Evolutionary conservation across 2,797 vertebrate species (phyloP).

Genomic region (Hydrolagus colliei): DNA sequence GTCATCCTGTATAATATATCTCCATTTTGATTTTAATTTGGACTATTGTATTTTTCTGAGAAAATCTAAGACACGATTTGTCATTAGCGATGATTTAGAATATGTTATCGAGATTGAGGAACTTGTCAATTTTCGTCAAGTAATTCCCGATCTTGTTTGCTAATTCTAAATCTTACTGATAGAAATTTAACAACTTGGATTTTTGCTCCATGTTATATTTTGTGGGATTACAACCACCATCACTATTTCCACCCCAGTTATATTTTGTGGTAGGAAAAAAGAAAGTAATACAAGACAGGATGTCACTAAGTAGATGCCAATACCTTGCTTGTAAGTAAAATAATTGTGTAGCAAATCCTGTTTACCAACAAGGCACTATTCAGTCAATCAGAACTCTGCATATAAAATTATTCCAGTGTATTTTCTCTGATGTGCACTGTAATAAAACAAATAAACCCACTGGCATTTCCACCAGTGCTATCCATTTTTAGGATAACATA

Average conservation of each 20-base stretch:
- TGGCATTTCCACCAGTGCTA: not conserved
- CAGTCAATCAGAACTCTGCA: not conserved
- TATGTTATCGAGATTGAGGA: no score
- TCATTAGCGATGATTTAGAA: no score
- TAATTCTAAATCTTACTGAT: conserved; percentile 24
- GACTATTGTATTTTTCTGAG: no score
- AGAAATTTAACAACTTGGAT: not conserved
- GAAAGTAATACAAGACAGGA: not conserved
- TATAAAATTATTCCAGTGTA: not conserved
- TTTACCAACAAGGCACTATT: not conserved
- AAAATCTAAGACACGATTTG: no score
- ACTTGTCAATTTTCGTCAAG: no score
- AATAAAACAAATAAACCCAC: conserved; percentile 4
- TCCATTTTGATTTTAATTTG: no score
- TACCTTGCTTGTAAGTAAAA: not conserved
- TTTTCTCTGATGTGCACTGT: not conserved
- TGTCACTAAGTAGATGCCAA: not conserved
- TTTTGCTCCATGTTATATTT: not conserved
- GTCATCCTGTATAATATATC: no score
- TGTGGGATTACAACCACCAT: not conserved
- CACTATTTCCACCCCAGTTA: not conserved
- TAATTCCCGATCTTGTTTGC: not conserved
- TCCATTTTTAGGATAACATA: conserved; percentile 22
- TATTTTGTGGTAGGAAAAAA: not conserved
- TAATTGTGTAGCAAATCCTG: not conserved